Evolutionary conservation across 2,113 vertebrate genomes (phyloP).

Genomic region (crab-eating macaque (Macaca fascicularis)): DNA sequence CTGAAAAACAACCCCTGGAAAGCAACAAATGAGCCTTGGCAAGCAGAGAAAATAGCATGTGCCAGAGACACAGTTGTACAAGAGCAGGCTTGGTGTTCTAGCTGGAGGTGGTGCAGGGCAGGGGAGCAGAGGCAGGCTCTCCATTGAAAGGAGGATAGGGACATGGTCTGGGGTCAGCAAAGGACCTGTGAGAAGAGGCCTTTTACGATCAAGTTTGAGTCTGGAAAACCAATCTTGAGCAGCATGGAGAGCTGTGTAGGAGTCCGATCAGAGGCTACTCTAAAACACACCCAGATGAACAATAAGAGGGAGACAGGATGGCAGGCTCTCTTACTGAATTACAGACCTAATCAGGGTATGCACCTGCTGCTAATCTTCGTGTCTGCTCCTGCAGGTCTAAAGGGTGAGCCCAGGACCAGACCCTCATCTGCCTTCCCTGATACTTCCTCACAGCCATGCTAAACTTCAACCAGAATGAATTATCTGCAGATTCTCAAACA

Average conservation of each 20-base stretch:
- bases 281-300: not conserved
- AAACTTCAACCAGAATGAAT: not conserved
- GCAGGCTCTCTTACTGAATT: not conserved
- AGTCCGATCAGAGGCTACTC: not conserved
- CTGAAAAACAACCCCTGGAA: not conserved
- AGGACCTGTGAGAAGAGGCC: too few species aligned
- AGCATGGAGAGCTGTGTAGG: not conserved
- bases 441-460: too few species aligned
- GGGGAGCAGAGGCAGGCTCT: not conserved
- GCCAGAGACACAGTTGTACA: not conserved
- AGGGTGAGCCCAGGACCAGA: rapidly evolving
- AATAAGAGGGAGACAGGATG: rapidly evolving
- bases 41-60: not conserved
- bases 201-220: not conserved
- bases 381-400: not conserved
- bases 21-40: not conserved
- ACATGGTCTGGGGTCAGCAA: not conserved
- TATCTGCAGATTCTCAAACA: not conserved
- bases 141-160: not conserved
- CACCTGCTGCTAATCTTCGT: too few species aligned
- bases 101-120: rapidly evolving
- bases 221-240: not conserved
- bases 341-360: not conserved
- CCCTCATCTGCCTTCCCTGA: rapidly evolving
- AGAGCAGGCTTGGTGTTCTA: too few species aligned